phyloP scores from a whole-genome alignment of 2,113 vertebrate genomes.

The Calypte anna region DNA sequence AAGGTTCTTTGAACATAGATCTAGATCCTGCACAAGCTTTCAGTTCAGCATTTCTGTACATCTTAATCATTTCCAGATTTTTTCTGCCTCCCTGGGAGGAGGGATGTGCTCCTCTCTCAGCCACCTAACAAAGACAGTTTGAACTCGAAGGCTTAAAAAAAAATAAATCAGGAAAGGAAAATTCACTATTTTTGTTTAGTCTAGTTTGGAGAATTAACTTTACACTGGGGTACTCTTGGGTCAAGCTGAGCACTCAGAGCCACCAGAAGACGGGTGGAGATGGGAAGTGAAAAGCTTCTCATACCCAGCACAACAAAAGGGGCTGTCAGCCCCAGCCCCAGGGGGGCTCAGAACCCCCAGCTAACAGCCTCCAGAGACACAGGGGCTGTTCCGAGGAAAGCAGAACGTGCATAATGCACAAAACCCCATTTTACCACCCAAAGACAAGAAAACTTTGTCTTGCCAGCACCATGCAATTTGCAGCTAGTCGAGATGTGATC shows the following conservation, averaged over 20 bases:
- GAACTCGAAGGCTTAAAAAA: neutral
- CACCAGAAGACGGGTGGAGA: neutral
- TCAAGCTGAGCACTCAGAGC: neutral
- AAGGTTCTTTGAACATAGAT: neutral
- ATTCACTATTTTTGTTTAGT: constrained; percentile 61
- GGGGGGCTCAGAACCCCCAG: neutral
- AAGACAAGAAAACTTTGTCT: constrained; percentile 65
- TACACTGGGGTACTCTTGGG: neutral
- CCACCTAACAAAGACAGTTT: constrained; percentile 25
- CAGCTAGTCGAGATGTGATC: constrained; percentile 35
- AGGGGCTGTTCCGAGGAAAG: neutral
- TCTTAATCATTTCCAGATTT: constrained; percentile 40
- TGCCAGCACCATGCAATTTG: constrained; percentile 36
- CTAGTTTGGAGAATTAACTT: constrained; percentile 14
- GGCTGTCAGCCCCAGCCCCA: constrained; percentile 39
- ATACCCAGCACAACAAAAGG: neutral
- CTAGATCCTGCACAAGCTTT: neutral
- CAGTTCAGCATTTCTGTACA: neutral
- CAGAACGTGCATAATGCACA: neutral
- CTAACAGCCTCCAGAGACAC: neutral
- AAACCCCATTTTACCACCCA: neutral
- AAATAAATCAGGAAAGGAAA: neutral
- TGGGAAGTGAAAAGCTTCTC: constrained; percentile 50
- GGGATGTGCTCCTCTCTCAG: neutral
- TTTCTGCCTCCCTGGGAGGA: neutral